phyloP scores from a whole-genome alignment of 2,797 vertebrate genomes.

The Botia almorhae region DNA sequence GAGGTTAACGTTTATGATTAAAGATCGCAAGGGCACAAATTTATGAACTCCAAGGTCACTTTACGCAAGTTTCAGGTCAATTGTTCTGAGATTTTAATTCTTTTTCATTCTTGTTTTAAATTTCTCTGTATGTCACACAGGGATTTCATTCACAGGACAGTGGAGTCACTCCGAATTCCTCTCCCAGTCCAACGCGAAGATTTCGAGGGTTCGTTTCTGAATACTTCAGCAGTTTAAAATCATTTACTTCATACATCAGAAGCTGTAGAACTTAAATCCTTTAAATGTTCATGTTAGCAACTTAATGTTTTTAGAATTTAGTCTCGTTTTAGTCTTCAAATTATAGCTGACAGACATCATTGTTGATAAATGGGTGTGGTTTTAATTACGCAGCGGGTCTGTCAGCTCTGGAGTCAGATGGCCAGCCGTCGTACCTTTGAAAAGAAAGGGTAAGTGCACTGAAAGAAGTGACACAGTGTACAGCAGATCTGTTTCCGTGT shows the following conservation, averaged over 20 bases:
- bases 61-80: background rate
- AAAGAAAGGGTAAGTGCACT: conserved; percentile 77
- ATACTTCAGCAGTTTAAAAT: background rate
- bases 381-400: conserved; percentile 66
- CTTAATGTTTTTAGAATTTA: too few species aligned
- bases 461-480: background rate
- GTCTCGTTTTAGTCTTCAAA: too few species aligned
- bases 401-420: conserved; percentile 71
- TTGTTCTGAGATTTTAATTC: background rate
- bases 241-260: background rate
- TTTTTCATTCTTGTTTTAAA: background rate
- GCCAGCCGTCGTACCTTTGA: conserved; percentile 74
- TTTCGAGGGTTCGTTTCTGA: conserved; percentile 70
- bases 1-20: too few species aligned
- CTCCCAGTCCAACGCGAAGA: conserved; percentile 78
- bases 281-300: too few species aligned
- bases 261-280: too few species aligned
- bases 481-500: background rate
- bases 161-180: conserved; percentile 80
- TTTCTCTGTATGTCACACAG: conserved; percentile 59
- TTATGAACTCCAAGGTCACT: background rate
- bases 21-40: too few species aligned
- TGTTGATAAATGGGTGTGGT: conserved; percentile 2
- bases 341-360: background rate
- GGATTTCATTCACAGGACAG: conserved; percentile 76